phyloP scores from a whole-genome alignment of 2,888 invertebrate species.

The Lapara coniferarum region DNA sequence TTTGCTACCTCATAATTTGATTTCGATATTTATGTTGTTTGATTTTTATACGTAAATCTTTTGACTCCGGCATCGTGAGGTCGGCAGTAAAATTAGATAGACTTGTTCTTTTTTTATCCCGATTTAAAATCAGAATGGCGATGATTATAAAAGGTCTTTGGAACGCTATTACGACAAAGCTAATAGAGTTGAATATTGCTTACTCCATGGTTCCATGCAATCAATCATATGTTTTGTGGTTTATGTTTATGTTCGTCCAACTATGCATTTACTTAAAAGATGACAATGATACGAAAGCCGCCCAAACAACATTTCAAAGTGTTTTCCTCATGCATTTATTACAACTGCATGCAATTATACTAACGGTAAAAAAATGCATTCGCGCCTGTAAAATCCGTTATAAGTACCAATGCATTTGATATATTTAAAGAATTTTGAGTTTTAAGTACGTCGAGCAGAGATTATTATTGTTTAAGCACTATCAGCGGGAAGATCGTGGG shows the following conservation, averaged over 20 bases:
- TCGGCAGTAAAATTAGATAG: too few species aligned
- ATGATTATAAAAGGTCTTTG: too few species aligned
- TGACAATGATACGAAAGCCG: background rate
- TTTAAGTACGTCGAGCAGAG: background rate
- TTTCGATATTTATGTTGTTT: too few species aligned
- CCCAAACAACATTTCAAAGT: constrained; percentile 13
- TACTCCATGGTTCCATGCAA: too few species aligned
- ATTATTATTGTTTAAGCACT: background rate
- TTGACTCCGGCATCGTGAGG: too few species aligned
- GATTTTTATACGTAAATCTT: too few species aligned
- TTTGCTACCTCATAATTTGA: too few species aligned
- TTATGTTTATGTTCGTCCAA: background rate
- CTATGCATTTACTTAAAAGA: background rate
- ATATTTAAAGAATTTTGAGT: background rate
- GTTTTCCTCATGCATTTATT: constrained; percentile 18
- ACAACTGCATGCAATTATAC: constrained; percentile 1
- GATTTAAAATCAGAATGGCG: too few species aligned
- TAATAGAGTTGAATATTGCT: too few species aligned
- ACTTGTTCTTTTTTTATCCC: too few species aligned
- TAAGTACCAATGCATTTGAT: background rate
- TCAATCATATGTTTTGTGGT: background rate
- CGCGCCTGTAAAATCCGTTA: constrained; percentile 14
- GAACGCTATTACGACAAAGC: too few species aligned
- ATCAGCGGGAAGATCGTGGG: background rate
- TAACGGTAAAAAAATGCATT: constrained; percentile 23